These are phyloP conservation scores for Zelleria hepariella DNA, from an alignment of 2,888 invertebrate genomes.

Conservation along the genomic window DNA sequence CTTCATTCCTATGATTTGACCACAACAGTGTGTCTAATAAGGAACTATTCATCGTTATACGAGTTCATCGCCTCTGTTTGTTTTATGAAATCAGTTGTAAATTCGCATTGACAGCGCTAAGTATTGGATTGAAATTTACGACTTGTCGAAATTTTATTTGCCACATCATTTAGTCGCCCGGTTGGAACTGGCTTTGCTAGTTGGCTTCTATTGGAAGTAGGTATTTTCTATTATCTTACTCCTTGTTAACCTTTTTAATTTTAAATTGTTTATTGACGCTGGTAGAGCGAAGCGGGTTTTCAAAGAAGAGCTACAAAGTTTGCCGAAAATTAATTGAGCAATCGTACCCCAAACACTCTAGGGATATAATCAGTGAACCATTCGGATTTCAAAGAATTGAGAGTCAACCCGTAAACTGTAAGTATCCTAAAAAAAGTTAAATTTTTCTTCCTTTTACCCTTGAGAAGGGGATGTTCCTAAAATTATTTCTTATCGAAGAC, in stretches of 20 bases:
- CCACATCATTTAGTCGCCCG: too few species aligned
- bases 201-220: not conserved
- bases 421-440: too few species aligned
- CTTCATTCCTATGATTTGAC: too few species aligned
- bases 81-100: slow-evolving; percentile 21
- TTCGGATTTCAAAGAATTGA: too few species aligned
- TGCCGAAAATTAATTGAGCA: slow-evolving; percentile 2
- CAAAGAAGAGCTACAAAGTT: slow-evolving; percentile 1
- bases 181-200: not conserved
- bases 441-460: too few species aligned
- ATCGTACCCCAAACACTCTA: not conserved
- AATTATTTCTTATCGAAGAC: too few species aligned
- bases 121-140: slow-evolving; percentile 41
- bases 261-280: not conserved
- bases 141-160: not conserved
- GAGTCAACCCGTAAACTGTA: too few species aligned
- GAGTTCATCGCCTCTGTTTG: slow-evolving; percentile 23
- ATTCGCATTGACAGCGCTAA: slow-evolving; percentile 33
- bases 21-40: too few species aligned
- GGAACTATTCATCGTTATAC: not conserved
- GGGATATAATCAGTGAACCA: not conserved
- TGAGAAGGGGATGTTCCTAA: too few species aligned
- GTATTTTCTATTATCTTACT: too few species aligned
- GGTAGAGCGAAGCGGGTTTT: not conserved
- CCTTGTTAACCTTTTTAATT: too few species aligned